Evolutionary conservation across 2,113 vertebrate species (phyloP), one percentile per base, ranked within the genome.

Genomic region (Ceyx melanurus): DNA sequence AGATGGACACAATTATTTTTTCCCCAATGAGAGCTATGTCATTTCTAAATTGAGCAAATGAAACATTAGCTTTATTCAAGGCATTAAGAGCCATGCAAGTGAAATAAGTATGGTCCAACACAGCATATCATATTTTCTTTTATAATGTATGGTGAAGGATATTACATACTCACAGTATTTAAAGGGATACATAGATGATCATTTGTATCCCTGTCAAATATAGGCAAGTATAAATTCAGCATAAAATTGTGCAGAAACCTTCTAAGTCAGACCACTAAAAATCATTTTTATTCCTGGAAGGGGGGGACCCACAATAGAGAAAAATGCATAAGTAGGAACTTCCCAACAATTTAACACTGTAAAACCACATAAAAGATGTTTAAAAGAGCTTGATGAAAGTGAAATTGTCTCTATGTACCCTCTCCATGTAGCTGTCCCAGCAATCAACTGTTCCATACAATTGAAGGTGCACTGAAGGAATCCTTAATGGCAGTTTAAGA

Each of bases 31-130:
- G 15, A 4, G 16, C 43, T 76, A 57, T 88, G 62, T 80, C 90
- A 79, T 97, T 97, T 97, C 97, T 97, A 91, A 79, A 96, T 82
- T 95, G 90, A 97, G 94, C 54, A 75, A 81, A 28, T 65, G 23
- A 92, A 88, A 72, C 54, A 60, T 46, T 26, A 31, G 13, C 73
- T 92, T 93, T 86, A 76, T 28, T 67, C 96, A 54, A 90, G 89
- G 77, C 33, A 66, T 42, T 71, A 31, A 53, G 50, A 31, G 43
- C 50, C 51, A 76, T 43, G 46, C 65, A 58, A 89, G 58, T 91
- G 37, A 57, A 86, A 86, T 42, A 90, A 25, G 23, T 35, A 23
- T 50, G 58, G 35, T 45, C 56, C 80, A 93, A 79, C 83, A 89
- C 68, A 67, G 65, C 31, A 46, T 33, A 84, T 53, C 40, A 43